These are phyloP conservation scores for Epizoanthus ramosus DNA, from an alignment of 92 coral and sea anemone species.

Conservation along the genomic window DNA sequence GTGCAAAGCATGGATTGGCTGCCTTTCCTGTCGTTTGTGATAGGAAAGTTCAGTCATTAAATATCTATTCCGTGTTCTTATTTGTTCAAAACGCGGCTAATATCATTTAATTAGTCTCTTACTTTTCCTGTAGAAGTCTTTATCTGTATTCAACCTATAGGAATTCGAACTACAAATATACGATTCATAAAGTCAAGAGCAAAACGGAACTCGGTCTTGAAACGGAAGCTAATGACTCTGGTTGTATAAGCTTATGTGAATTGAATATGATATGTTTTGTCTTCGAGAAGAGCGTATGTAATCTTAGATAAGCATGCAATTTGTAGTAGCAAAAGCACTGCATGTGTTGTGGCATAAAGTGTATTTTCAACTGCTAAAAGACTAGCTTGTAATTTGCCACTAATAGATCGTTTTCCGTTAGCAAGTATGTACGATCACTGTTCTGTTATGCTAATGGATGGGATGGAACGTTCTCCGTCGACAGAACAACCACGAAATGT, in stretches of 20 bases:
- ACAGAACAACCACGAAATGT: neutral
- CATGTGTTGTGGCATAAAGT: neutral
- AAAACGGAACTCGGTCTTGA: neutral
- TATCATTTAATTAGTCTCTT: slow-evolving; percentile 20
- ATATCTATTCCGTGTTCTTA: slow-evolving; percentile 3
- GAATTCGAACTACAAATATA: slow-evolving; percentile 6
- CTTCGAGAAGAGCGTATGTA: neutral
- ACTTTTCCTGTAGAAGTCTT: neutral
- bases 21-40: neutral
- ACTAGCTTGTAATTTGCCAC: slow-evolving; percentile 18
- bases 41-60: slow-evolving; percentile 3
- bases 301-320: neutral
- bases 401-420: slow-evolving; percentile 11
- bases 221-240: neutral
- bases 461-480: neutral
- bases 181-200: slow-evolving; percentile 22
- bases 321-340: neutral
- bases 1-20: slow-evolving; percentile 26
- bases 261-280: neutral
- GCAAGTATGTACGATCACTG: slow-evolving; percentile 22
- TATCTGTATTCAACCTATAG: slow-evolving; percentile 3
- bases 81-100: slow-evolving; percentile 27
- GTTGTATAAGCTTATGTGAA: too few species aligned
- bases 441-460: neutral
- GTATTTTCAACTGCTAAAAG: slow-evolving; percentile 10